Base-by-base conservation (phyloP, 1,140 invertebrate species). In the Portunus trituberculatus region DNA sequence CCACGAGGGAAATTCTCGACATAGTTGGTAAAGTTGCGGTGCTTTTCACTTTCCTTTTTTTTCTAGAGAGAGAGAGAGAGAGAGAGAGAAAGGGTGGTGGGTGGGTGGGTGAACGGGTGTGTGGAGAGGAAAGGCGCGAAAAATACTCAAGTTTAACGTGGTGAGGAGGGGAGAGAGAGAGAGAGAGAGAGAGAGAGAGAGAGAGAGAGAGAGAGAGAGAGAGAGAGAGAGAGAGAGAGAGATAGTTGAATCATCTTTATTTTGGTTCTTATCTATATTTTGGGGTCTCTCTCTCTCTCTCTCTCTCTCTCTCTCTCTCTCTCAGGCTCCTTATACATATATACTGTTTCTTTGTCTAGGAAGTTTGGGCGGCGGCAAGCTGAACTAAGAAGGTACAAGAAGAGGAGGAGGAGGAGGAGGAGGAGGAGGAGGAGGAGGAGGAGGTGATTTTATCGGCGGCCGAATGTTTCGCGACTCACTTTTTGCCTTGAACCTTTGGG, bases 11-110 rank as follows among this genome's bases (percentile, higher is more conserved):
- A 76, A 76, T 76, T 76, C 67, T 76, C 67, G 67, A n/a, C 67
- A 76, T 76, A 76, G 67, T 76, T 76, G 67, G 67, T 76, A 76
- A 76, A 76, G 67, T n/a, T 76, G 67, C 67, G 67, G 67, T 76
- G 67, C 67, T 76, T 76, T 76, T 76, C 67, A 76, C 67, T 76
- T 76, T 76, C 67, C 12, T 76, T 76, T 20, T n/a, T 76, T 76
- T 76, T 76, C n/a, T 76, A 52, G 48, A 14, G 14, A 52, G 48
- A 52, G 48, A 76, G n/a, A 20, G 52, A 10, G 52, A 59, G 52
- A 20, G 52, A 59, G 52, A 20, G 52, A 20, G 52, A 59, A 10
- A 20, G 8, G 12, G 52, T 4, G 8, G 52, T 12, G 52, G 52
- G 52, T 12, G 52, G 52, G n/a, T n/a, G 67, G 67, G 67, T 76